Base-by-base conservation (phyloP, 2,888 invertebrate genomes). In the Tenthredo distinguenda region DNA sequence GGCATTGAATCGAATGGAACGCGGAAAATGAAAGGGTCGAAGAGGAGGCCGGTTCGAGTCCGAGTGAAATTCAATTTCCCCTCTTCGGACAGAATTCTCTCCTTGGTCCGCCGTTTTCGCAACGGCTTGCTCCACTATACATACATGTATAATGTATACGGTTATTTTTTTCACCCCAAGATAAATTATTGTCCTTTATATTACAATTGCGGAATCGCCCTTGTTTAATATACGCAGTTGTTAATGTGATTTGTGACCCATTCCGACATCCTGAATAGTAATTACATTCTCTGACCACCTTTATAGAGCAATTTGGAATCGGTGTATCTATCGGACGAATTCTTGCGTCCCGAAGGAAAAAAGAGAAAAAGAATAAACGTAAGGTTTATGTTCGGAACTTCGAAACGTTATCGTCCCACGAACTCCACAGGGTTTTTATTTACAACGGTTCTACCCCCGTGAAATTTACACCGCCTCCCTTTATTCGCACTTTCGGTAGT, bases 61-160 rank as follows among this genome's bases (percentile, higher is more conserved):
- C 40, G 62, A 62, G 81, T 62, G 50, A 81, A 62, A 81, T 81
- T 81, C 81, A 62, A 81, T 81, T 77, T 77, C 10, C 77, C 50
- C 34, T 50, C 34, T 50, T 18, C 31, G 6, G 0, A n/a, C 34
- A 2, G 15, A 58, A 81, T 37, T 62, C n/a, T 79, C 6, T 34
- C 34, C 68, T 34, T 0, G 68, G 7, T 4, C 2, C 68, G 18
- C 34, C 34, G 34, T 68, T 68, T 68, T 31, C 68, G 68, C 68
- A 68, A 68, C 34, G 15, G 68, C 18, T 34, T 34, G 15, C 34
- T 18, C 34, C 18, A 1, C 34, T 18, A 68, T 65, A n/a, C n/a
- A 55, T 55, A n/a, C 15, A 55, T 15, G 15, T 55, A 15, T 68
- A 68, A 55, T 15, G 15, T 55, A 15, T 68, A 68, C 7, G 68